phyloP scores from a whole-genome alignment of 2,888 invertebrate genomes.

The Disparrhopalites patrizii region DNA sequence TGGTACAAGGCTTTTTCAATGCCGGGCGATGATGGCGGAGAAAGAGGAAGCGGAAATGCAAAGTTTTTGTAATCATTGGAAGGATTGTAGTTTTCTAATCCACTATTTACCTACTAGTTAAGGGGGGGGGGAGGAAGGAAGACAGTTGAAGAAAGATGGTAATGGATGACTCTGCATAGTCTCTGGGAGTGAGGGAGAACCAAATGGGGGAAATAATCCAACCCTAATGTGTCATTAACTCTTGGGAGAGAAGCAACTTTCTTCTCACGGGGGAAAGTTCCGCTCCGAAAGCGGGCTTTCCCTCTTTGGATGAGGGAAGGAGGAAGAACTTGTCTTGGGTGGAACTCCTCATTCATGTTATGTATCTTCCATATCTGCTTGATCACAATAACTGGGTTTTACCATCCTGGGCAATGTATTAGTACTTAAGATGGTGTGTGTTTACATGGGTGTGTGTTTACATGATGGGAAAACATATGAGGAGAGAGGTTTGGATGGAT shows the following conservation, averaged over 20 bases:
- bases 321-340: too few species aligned
- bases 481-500: conserved; percentile 4
- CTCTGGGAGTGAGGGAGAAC: not conserved
- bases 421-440: too few species aligned
- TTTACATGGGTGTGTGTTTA: too few species aligned
- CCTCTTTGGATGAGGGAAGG: not conserved
- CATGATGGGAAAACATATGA: not conserved
- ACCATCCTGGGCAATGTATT: too few species aligned
- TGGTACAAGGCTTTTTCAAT: too few species aligned
- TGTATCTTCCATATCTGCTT: too few species aligned
- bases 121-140: too few species aligned
- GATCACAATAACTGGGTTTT: not conserved
- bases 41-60: not conserved
- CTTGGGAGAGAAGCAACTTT: not conserved
- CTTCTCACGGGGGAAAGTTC: not conserved
- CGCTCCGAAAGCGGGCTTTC: too few species aligned
- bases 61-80: not conserved
- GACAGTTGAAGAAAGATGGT: too few species aligned
- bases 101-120: too few species aligned
- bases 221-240: not conserved
- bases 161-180: too few species aligned
- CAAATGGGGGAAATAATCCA: not conserved
- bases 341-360: too few species aligned
- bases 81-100: not conserved
- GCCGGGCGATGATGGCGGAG: not conserved